A percentile compares a stretch with the other conserved stretches of the same genome.
These are phyloP conservation scores for Meandrusa payeni DNA, from an alignment of 2,888 invertebrate genomes.

Conservation along the genomic window DNA sequence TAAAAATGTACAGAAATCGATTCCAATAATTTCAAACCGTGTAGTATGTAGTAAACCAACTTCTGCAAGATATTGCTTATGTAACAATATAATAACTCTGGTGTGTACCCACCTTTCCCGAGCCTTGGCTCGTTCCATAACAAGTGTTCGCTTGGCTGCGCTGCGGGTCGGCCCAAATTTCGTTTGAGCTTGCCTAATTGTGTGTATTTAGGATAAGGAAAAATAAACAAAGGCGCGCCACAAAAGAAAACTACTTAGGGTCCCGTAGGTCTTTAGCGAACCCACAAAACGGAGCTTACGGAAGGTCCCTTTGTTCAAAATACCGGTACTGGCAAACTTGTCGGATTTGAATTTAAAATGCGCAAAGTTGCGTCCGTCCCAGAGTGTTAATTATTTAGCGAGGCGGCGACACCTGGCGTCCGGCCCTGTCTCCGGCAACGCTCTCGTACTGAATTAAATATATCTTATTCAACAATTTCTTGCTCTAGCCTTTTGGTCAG, in stretches of 20 bases:
- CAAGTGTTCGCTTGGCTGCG: slow-evolving; percentile 7
- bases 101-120: neutral
- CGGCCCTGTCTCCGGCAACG: slow-evolving; percentile 33
- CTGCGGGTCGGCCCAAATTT: neutral
- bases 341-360: slow-evolving; percentile 72
- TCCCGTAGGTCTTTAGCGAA: slow-evolving; percentile 26
- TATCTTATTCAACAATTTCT: slow-evolving; percentile 21
- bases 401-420: slow-evolving; percentile 53
- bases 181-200: slow-evolving; percentile 27
- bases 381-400: slow-evolving; percentile 66
- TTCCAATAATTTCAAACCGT: too few relatives aligned
- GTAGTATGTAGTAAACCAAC: too few relatives aligned
- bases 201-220: slow-evolving; percentile 37
- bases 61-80: too few relatives aligned
- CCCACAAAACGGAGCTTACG: slow-evolving; percentile 10
- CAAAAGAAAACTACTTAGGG: slow-evolving; percentile 31
- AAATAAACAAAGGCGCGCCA: slow-evolving; percentile 31
- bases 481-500: slow-evolving; percentile 2
- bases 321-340: slow-evolving; percentile 44
- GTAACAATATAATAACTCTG: slow-evolving; percentile 4
- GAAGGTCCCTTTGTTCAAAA: slow-evolving; percentile 33
- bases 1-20: too few relatives aligned
- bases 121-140: neutral
- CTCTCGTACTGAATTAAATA: slow-evolving; percentile 32
- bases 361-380: slow-evolving; percentile 50